phyloP scores from a whole-genome alignment of 2,888 invertebrate genomes.

The Ectropis crepuscularia region DNA sequence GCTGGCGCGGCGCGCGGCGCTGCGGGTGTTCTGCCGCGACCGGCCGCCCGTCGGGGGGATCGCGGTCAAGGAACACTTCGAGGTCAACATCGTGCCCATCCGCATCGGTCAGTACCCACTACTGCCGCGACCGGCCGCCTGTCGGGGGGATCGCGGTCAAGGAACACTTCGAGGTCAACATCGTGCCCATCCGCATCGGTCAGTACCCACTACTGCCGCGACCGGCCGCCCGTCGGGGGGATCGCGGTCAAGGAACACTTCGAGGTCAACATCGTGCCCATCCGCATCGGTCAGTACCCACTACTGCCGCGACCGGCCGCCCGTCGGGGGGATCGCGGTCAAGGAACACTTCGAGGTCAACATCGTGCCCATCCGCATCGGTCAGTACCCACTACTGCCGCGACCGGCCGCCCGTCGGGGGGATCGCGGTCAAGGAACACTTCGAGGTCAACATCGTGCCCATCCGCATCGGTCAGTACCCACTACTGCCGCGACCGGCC shows the following conservation, averaged over 20 bases:
- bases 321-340: conserved; percentile 58
- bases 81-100: conserved; percentile 98
- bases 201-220: too few relatives aligned
- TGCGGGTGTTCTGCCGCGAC: conserved; percentile 97
- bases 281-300: too few relatives aligned
- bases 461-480: conserved; percentile 87
- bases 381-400: conserved; percentile 83
- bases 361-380: conserved; percentile 89
- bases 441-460: conserved; percentile 99
- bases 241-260: too few relatives aligned
- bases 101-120: background rate
- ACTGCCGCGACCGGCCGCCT: too few relatives aligned
- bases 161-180: too few relatives aligned
- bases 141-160: too few relatives aligned
- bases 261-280: too few relatives aligned
- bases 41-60: conserved; percentile 99
- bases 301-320: too few relatives aligned
- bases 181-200: too few relatives aligned
- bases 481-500: background rate
- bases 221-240: too few relatives aligned
- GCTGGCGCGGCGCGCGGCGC: conserved; percentile 94
- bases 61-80: conserved; percentile 99
- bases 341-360: conserved; percentile 99
- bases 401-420: conserved; percentile 98
- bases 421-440: conserved; percentile 99